Percentiles rank a stretch among this genome's conserved stretches.
These are phyloP conservation scores for Oreochromis spilurus DNA, from an alignment of 2,113 vertebrate species.

Conservation along the genomic window DNA sequence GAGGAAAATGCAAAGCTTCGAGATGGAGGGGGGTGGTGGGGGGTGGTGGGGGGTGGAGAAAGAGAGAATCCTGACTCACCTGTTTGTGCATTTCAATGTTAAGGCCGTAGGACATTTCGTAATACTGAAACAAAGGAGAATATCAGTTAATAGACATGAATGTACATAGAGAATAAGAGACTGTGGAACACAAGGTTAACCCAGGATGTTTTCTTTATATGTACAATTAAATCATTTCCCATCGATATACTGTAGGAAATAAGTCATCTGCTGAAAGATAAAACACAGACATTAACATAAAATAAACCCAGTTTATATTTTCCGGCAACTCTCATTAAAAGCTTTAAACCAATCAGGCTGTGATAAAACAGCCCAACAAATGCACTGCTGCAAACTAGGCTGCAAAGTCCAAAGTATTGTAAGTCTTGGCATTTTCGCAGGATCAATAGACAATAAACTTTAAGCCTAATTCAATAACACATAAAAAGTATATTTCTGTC, in stretches of 20 bases:
- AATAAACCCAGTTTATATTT: neutral
- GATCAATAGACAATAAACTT: neutral
- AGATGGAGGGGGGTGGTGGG: neutral
- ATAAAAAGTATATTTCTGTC: neutral
- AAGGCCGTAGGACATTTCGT: slow-evolving; percentile 98
- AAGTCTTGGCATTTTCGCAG: neutral
- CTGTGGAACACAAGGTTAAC: neutral
- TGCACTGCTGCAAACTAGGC: neutral
- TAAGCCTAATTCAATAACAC: neutral
- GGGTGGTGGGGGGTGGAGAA: neutral
- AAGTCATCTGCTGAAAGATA: neutral
- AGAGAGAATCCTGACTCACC: slow-evolving; percentile 71
- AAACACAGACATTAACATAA: neutral
- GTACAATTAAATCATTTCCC: neutral
- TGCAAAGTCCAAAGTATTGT: neutral
- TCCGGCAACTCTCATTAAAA: neutral
- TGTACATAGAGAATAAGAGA: neutral
- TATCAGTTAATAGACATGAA: neutral
- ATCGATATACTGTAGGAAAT: neutral
- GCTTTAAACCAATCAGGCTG: neutral
- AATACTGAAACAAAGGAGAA: slow-evolving; percentile 82
- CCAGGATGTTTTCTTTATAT: neutral
- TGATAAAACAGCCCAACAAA: neutral
- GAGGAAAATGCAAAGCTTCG: neutral
- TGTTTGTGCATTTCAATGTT: slow-evolving; percentile 99